Evolutionary conservation across 2,113 vertebrate species (phyloP).

Genomic region (Eclectus roratus): DNA sequence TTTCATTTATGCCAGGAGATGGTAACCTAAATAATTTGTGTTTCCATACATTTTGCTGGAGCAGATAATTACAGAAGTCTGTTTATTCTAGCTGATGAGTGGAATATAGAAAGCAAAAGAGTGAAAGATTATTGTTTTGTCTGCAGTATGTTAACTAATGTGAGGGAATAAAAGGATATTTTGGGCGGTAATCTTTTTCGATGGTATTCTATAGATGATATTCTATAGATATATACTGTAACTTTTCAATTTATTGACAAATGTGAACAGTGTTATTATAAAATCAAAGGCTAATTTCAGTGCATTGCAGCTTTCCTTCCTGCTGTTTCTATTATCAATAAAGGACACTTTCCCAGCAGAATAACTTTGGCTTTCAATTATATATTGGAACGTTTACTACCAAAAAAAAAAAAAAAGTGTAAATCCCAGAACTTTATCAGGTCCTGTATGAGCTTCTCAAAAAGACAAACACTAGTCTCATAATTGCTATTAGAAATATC

Average conservation of each 20-base stretch:
- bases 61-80: neutral
- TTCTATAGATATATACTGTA: neutral
- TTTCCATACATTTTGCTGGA: neutral
- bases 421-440: neutral
- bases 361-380: conserved; percentile 2
- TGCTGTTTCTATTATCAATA: neutral
- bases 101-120: neutral
- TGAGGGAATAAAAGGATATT: neutral
- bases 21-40: neutral
- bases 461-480: neutral
- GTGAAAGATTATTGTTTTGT: neutral
- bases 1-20: neutral
- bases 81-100: neutral
- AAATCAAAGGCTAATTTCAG: conserved; percentile 35
- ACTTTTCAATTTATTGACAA: neutral
- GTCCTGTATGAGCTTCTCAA: neutral
- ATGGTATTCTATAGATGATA: neutral
- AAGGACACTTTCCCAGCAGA: neutral
- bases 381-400: conserved; percentile 20
- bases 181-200: neutral
- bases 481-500: conserved; percentile 6
- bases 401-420: conserved; percentile 28
- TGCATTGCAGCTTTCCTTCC: neutral
- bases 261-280: neutral
- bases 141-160: neutral